Percentiles rank a stretch among this genome's conserved stretches.
Evolutionary conservation across 2,888 invertebrate genomes (phyloP).

Genomic region (Aquatica leii): DNA sequence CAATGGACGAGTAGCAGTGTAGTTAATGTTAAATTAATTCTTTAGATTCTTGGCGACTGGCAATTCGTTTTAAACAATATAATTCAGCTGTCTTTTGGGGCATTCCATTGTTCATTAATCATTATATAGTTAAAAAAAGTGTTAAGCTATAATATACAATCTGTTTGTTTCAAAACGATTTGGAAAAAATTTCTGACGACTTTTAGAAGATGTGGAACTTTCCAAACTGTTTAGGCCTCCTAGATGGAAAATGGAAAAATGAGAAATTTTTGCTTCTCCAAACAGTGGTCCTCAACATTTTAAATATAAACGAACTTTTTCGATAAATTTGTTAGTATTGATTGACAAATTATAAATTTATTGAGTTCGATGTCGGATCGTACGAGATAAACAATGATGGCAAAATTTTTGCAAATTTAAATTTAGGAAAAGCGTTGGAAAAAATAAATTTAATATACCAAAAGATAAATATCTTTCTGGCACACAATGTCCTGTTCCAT

Average conservation of each 20-base stretch:
- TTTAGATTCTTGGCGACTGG: slow-evolving; percentile 9
- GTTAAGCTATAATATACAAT: slow-evolving; percentile 6
- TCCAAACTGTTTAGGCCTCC: background rate
- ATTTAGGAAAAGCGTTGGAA: background rate
- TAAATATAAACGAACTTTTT: slow-evolving; percentile 3
- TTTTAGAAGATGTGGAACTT: background rate
- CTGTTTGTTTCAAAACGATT: background rate
- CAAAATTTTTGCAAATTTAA: background rate
- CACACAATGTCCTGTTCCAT: slow-evolving; percentile 1
- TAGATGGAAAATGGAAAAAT: too few species aligned
- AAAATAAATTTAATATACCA: background rate
- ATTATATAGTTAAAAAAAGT: slow-evolving; percentile 9
- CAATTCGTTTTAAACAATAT: slow-evolving; percentile 6
- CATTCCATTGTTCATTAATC: background rate
- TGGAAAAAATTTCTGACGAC: background rate
- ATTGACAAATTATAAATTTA: background rate
- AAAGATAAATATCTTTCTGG: slow-evolving; percentile 4
- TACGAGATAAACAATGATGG: background rate
- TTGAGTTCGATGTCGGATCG: background rate
- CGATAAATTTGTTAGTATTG: slow-evolving; percentile 2
- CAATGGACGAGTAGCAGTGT: background rate
- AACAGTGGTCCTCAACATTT: too few species aligned
- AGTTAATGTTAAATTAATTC: background rate
- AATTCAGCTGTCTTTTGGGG: slow-evolving; percentile 1
- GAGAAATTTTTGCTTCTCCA: too few species aligned